Percentiles rank a stretch among this genome's conserved stretches.
phyloP scores from a whole-genome alignment of 2,113 vertebrate species.

The Dipodomys ordii region DNA sequence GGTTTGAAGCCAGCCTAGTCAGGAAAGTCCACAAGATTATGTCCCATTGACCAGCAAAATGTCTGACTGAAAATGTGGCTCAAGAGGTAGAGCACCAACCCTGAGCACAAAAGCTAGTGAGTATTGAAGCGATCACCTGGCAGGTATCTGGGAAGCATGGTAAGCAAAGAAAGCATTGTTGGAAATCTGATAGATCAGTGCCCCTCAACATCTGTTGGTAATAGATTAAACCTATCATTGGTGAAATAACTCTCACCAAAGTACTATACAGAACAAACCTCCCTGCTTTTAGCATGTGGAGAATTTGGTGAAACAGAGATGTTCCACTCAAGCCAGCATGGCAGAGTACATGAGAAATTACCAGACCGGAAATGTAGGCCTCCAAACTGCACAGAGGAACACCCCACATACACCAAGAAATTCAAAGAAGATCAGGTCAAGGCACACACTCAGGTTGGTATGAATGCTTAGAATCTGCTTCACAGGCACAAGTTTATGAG shows the following conservation, averaged over 20 bases:
- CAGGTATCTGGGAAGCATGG: background rate
- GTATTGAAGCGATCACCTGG: too few species aligned
- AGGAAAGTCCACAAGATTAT: too few species aligned
- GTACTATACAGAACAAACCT: accelerated
- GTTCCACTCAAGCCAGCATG: accelerated
- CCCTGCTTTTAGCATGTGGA: background rate
- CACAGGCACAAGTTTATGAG: accelerated
- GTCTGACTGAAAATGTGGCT: too few species aligned
- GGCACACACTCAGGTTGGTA: background rate
- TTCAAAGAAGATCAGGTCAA: accelerated
- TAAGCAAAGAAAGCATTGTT: background rate
- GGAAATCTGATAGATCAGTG: background rate
- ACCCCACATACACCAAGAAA: accelerated
- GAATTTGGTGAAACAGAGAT: background rate
- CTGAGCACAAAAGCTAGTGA: background rate
- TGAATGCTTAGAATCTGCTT: background rate
- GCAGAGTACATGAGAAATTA: background rate
- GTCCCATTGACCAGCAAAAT: too few species aligned
- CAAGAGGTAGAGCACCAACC: background rate
- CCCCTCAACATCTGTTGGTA: background rate
- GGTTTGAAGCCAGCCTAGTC: too few species aligned
- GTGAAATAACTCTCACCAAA: background rate
- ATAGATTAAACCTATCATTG: background rate
- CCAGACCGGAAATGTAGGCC: accelerated
- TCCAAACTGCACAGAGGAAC: background rate